These are phyloP conservation scores for Antheraea pernyi DNA, from an alignment of 1,140 invertebrate genomes.

Conservation along the genomic window DNA sequence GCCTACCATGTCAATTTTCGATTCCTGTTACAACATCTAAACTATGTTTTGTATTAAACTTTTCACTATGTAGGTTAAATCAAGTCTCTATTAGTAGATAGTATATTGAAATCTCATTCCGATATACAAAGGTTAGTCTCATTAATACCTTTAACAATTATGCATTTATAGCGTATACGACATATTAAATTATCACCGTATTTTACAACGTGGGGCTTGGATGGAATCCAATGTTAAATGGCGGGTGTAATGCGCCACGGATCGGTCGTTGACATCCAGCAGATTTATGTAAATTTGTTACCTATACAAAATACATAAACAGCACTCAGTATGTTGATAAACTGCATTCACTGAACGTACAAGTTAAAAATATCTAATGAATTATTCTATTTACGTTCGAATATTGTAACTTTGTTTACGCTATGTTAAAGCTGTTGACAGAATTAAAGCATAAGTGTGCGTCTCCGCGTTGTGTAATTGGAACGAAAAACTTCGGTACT, in stretches of 20 bases:
- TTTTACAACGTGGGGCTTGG: conserved; percentile 15
- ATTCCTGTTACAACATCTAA: too few relatives aligned
- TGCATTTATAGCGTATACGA: background rate
- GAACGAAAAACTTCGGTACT: too few relatives aligned
- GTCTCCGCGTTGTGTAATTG: too few relatives aligned
- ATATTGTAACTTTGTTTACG: too few relatives aligned
- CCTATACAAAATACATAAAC: conserved; percentile 26
- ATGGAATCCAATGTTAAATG: conserved; percentile 21
- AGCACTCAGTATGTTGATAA: conserved; percentile 17
- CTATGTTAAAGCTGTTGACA: background rate
- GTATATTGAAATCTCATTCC: background rate
- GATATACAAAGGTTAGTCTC: background rate
- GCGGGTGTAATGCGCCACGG: conserved; percentile 17
- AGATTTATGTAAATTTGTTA: conserved; percentile 29
- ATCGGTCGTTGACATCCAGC: conserved; percentile 29
- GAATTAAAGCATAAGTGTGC: background rate
- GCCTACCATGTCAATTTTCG: too few relatives aligned
- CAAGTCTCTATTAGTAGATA: background rate
- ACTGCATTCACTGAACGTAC: background rate
- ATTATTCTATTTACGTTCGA: background rate
- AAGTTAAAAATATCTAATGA: conserved; percentile 14
- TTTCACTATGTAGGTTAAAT: too few relatives aligned
- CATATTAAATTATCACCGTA: conserved; percentile 9
- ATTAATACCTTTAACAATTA: conserved; percentile 4
- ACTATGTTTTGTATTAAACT: too few relatives aligned